Evolutionary conservation across 2,797 vertebrate species (phyloP).

Genomic region (Natrix natrix): DNA sequence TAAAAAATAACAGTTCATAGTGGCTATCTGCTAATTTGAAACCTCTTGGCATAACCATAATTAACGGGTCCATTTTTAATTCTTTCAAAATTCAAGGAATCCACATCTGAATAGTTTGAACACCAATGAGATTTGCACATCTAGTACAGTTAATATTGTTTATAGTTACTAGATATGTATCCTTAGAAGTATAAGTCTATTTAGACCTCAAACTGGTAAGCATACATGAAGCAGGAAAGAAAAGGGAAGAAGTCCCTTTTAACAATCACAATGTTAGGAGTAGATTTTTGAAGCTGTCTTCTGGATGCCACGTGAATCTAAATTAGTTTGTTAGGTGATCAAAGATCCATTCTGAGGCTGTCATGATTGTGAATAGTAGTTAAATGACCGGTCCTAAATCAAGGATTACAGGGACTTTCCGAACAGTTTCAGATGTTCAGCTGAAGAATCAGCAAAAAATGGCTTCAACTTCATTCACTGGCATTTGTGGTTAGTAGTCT

Average conservation of each 20-base stretch:
- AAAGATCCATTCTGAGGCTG: not conserved
- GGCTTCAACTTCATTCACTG: too few species aligned
- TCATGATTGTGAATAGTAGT: not conserved
- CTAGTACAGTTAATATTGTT: not conserved
- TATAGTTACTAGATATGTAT: not conserved
- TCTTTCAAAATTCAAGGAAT: not conserved
- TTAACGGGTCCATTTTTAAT: not conserved
- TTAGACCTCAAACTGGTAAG: not conserved
- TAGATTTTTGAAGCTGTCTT: not conserved
- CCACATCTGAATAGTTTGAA: not conserved
- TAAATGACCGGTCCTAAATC: not conserved
- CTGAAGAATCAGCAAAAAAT: not conserved
- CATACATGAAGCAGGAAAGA: not conserved
- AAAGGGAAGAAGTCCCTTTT: not conserved
- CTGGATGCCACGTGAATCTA: not conserved
- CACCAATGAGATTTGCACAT: not conserved
- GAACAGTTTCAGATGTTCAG: not conserved
- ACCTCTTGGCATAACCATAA: not conserved
- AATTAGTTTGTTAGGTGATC: not conserved
- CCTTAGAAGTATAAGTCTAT: not conserved
- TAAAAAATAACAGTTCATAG: not conserved
- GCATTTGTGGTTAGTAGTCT: not conserved
- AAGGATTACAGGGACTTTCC: not conserved
- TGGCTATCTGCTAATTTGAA: not conserved
- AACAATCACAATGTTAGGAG: not conserved